phyloP scores from a whole-genome alignment of 2,888 invertebrate genomes.

The Fragum fragum region DNA sequence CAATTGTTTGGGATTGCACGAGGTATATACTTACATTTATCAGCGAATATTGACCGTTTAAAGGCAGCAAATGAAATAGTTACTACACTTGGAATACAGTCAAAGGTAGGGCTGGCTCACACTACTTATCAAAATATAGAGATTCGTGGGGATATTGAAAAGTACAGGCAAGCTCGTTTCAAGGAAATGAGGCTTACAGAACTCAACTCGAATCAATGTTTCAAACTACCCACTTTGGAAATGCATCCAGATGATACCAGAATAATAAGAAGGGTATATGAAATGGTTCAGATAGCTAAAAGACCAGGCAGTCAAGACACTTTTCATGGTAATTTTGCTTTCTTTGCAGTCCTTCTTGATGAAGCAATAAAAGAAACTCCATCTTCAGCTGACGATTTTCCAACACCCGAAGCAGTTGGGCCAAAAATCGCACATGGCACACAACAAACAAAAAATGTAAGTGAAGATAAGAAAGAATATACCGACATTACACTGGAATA shows the following conservation, averaged over 20 bases:
- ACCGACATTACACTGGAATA: constrained; percentile 30
- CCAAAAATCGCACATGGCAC: background rate
- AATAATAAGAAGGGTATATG: background rate
- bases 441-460: background rate
- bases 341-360: constrained; percentile 30
- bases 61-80: background rate
- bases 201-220: background rate
- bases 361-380: background rate
- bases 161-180: constrained; percentile 16
- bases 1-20: background rate
- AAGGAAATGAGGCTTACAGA: constrained; percentile 9
- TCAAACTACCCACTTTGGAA: background rate
- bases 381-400: background rate
- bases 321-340: constrained; percentile 28
- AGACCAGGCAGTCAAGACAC: constrained; percentile 23
- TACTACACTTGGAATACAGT: background rate
- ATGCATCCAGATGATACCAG: background rate
- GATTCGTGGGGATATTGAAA: constrained; percentile 16
- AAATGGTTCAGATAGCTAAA: constrained; percentile 7
- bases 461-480: background rate
- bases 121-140: background rate
- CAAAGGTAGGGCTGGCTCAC: constrained; percentile 17
- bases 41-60: background rate
- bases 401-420: background rate
- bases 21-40: background rate